Conservation (phyloP, 2,797 vertebrate genomes). For the Nasua narica region DNA sequence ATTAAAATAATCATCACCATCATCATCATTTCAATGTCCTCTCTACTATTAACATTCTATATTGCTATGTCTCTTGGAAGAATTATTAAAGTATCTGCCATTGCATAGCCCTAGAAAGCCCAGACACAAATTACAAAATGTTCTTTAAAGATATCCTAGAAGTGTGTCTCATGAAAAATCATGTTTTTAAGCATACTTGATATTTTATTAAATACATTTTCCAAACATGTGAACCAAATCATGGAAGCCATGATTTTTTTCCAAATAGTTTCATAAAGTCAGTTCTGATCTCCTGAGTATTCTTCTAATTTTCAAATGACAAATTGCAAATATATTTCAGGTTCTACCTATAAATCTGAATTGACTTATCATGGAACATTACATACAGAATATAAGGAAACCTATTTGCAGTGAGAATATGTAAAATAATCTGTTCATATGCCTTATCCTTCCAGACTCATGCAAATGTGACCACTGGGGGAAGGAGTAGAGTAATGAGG, state of each 20-base stretch:
- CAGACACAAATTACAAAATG: background rate
- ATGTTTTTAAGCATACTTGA: background rate
- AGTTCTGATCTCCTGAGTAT: background rate
- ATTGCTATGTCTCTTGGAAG: background rate
- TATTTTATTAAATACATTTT: background rate
- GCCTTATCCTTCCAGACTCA: background rate
- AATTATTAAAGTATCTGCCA: background rate
- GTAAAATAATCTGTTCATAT: background rate
- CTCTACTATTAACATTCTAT: background rate
- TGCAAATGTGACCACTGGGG: background rate
- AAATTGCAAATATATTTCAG: background rate
- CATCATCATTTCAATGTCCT: background rate
- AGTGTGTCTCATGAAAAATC: background rate
- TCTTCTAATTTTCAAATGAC: background rate
- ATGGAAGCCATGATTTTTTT: background rate
- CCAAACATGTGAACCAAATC: background rate
- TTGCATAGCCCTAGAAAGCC: background rate
- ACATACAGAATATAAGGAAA: background rate
- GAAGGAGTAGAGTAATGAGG: rapidly evolving
- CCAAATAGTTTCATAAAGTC: background rate
- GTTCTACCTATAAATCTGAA: background rate
- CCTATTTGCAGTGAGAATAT: background rate
- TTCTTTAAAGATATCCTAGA: background rate
- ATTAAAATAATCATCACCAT: background rate
- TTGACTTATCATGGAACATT: background rate